Conservation (phyloP, 2,113 vertebrate genomes). For the Lampris megalopsis region DNA sequence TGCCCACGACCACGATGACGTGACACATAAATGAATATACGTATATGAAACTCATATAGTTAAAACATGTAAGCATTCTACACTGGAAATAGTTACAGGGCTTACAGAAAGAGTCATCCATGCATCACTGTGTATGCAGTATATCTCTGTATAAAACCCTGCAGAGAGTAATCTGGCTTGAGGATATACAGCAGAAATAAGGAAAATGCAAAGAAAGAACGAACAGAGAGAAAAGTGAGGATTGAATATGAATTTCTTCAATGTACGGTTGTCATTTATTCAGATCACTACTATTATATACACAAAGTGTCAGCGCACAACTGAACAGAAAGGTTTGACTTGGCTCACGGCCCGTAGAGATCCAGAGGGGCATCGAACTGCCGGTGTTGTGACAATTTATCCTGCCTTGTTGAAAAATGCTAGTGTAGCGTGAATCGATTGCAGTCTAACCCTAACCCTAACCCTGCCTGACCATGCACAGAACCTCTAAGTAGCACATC, state of each 20-base stretch:
- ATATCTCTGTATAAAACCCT: slow-evolving; percentile 53
- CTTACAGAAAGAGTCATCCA: slow-evolving; percentile 61
- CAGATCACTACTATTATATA: slow-evolving; percentile 36
- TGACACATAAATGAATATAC: slow-evolving; percentile 16
- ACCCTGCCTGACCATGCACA: too few species aligned
- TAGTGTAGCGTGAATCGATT: too few species aligned
- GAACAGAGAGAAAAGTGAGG: slow-evolving; percentile 26
- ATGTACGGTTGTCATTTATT: slow-evolving; percentile 29
- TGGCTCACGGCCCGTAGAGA: slow-evolving; percentile 40
- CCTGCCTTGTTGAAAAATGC: too few species aligned
- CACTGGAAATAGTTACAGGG: slow-evolving; percentile 59
- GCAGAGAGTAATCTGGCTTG: slow-evolving; percentile 63
- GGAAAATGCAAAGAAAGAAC: slow-evolving; percentile 56
- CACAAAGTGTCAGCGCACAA: slow-evolving; percentile 16
- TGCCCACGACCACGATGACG: slow-evolving; percentile 1
- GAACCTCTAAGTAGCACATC: too few species aligned
- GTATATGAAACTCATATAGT: slow-evolving; percentile 36
- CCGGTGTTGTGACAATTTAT: neutral
- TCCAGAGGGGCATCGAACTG: slow-evolving; percentile 43
- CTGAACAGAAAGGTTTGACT: slow-evolving; percentile 23
- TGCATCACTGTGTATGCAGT: slow-evolving; percentile 54
- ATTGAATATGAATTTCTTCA: neutral
- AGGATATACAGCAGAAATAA: slow-evolving; percentile 54
- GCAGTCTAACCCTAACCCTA: too few species aligned
- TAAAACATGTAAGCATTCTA: slow-evolving; percentile 43